Conservation (phyloP, 2,797 vertebrate genomes). For the Hyperoplus lanceolatus region DNA sequence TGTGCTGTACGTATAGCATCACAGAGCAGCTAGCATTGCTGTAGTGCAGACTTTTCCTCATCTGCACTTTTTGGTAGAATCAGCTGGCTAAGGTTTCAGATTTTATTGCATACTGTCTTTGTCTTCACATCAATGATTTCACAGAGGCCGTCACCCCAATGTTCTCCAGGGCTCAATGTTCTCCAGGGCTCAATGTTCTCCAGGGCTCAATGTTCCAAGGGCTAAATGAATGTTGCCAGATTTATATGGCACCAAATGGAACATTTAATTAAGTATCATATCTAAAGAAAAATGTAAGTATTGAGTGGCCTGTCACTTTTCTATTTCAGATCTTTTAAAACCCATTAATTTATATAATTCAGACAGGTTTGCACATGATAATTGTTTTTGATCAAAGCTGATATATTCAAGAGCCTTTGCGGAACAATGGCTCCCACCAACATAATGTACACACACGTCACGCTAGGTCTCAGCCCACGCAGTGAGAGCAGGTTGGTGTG, state of each 20-base stretch:
- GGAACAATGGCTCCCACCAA: slow-evolving; percentile 33
- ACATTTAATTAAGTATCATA: neutral
- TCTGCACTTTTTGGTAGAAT: too few species aligned
- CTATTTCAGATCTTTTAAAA: neutral
- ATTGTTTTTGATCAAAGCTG: slow-evolving; percentile 13
- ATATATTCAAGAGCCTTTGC: neutral
- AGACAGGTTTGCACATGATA: neutral
- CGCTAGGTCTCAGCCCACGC: slow-evolving; percentile 26
- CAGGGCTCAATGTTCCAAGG: too few species aligned
- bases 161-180: too few species aligned
- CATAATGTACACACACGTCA: neutral
- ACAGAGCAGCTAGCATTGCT: too few species aligned
- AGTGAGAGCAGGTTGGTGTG: slow-evolving; percentile 9
- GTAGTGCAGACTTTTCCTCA: too few species aligned
- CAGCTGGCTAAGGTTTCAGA: too few species aligned
- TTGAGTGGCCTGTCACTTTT: neutral
- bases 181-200: too few species aligned
- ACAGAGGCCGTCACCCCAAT: neutral
- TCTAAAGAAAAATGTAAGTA: neutral
- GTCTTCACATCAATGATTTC: neutral
- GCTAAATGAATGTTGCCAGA: too few species aligned
- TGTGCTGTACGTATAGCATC: too few species aligned
- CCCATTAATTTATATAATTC: neutral
- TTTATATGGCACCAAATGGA: too few species aligned
- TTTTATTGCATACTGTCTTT: too few species aligned